Percentiles rank a stretch among this genome's conserved stretches.
phyloP scores from a whole-genome alignment of 2,888 invertebrate genomes.

The Serrognathus titanus region DNA sequence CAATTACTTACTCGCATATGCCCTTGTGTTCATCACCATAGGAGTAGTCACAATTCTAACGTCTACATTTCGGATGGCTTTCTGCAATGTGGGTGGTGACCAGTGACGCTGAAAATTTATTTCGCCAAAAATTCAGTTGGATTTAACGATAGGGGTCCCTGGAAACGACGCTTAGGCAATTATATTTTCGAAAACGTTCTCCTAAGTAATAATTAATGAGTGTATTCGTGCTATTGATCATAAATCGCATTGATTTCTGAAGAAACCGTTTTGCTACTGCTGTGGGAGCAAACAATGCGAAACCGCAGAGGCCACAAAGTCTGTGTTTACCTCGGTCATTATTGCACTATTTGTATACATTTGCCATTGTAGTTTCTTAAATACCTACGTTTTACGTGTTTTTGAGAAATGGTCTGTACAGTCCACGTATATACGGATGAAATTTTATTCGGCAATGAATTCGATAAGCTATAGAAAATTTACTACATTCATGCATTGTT shows the following conservation, averaged over 20 bases:
- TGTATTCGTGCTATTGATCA: too few relatives aligned
- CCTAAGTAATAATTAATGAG: too few relatives aligned
- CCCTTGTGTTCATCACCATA: slow-evolving; percentile 8
- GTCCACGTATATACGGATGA: too few relatives aligned
- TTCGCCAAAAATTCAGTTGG: too few relatives aligned
- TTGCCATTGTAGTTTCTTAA: slow-evolving; percentile 38
- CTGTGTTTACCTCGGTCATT: slow-evolving; percentile 46
- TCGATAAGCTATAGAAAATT: slow-evolving; percentile 28
- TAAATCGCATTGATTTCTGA: too few relatives aligned
- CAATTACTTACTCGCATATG: slow-evolving; percentile 21
- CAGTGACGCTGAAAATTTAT: slow-evolving; percentile 11
- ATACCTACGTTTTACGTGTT: slow-evolving; percentile 22
- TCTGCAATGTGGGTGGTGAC: slow-evolving; percentile 27
- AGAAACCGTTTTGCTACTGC: slow-evolving; percentile 11
- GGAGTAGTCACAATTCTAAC: slow-evolving; percentile 22
- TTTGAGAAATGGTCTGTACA: too few relatives aligned
- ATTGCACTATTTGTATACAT: slow-evolving; percentile 48
- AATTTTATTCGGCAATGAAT: too few relatives aligned
- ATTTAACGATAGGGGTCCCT: too few relatives aligned
- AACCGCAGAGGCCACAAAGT: slow-evolving; percentile 41
- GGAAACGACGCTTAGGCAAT: too few relatives aligned
- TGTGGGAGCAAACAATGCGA: slow-evolving; percentile 31
- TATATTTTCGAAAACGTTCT: too few relatives aligned
- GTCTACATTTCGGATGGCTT: slow-evolving; percentile 21
- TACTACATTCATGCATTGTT: slow-evolving; percentile 18